These are phyloP conservation scores for Phaethornis superciliosus DNA, from an alignment of 2,113 vertebrate genomes.

Conservation along the genomic window DNA sequence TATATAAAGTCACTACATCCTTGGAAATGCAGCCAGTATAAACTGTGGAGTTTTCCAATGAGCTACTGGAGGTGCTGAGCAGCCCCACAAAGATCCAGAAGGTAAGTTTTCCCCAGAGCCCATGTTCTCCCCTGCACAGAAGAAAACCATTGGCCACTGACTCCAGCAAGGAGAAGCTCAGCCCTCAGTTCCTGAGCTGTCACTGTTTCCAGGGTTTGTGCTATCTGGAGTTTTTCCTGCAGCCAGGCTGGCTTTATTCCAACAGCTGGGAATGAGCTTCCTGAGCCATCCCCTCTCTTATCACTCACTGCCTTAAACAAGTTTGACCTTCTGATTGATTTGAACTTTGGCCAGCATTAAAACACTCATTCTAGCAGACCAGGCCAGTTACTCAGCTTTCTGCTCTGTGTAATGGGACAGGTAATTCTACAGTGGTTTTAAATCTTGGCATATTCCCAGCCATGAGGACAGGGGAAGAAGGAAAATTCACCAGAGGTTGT, in stretches of 20 bases:
- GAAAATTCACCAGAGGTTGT: neutral
- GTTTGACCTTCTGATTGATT: constrained; percentile 31
- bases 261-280: neutral
- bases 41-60: neutral
- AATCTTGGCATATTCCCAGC: neutral
- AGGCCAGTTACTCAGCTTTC: neutral
- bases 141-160: neutral
- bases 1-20: neutral
- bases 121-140: neutral
- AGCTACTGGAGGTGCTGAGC: neutral
- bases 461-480: neutral
- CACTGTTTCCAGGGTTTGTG: neutral
- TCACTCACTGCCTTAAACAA: constrained; percentile 39
- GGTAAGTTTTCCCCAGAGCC: neutral
- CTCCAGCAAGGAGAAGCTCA: neutral
- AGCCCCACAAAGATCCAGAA: neutral
- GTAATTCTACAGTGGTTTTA: neutral
- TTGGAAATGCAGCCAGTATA: neutral
- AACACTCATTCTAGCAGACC: neutral
- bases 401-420: neutral
- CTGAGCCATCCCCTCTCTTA: neutral
- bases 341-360: constrained; percentile 36
- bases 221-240: neutral
- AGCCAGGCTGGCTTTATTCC: constrained; percentile 12
- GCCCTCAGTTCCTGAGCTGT: neutral